Percentiles rank a stretch among this genome's conserved stretches.
Evolutionary conservation across 2,888 invertebrate species (phyloP).

Genomic region (Nephrotoma guestfalica): DNA sequence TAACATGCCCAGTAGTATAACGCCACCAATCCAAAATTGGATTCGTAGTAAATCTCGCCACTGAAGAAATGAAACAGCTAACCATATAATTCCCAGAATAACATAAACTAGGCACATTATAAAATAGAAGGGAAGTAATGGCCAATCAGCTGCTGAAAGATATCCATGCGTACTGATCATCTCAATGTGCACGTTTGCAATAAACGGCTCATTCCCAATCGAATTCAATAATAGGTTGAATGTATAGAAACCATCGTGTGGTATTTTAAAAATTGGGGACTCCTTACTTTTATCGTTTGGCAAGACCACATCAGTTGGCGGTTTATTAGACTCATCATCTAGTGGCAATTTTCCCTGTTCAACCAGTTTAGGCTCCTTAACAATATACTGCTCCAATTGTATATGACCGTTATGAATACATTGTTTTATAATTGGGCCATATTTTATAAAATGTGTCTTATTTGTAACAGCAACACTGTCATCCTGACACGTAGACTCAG

Average conservation of each 20-base stretch:
- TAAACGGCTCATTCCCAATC: conserved; percentile 33
- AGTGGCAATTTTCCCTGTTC: neutral
- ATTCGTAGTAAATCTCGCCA: conserved; percentile 84
- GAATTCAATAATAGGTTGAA: conserved; percentile 32
- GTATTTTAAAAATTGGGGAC: conserved; percentile 40
- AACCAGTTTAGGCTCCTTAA: neutral
- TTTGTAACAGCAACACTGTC: conserved; percentile 11
- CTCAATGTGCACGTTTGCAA: conserved; percentile 48
- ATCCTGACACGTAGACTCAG: conserved; percentile 41
- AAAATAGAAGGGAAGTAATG: conserved; percentile 76
- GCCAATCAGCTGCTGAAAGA: conserved; percentile 81
- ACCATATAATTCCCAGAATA: conserved; percentile 67
- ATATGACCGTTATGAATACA: neutral
- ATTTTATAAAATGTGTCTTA: neutral
- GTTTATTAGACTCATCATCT: neutral
- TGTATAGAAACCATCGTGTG: conserved; percentile 58
- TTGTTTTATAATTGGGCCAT: neutral
- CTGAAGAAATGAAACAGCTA: conserved; percentile 65
- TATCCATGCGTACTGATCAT: conserved; percentile 67
- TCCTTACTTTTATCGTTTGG: conserved; percentile 15
- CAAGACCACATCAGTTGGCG: neutral
- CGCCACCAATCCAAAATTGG: conserved; percentile 93
- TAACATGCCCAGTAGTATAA: conserved; percentile 73
- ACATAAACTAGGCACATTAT: conserved; percentile 82
- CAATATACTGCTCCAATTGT: neutral